phyloP scores from a whole-genome alignment of 2,888 invertebrate genomes.

The Epistrophe eligans region DNA sequence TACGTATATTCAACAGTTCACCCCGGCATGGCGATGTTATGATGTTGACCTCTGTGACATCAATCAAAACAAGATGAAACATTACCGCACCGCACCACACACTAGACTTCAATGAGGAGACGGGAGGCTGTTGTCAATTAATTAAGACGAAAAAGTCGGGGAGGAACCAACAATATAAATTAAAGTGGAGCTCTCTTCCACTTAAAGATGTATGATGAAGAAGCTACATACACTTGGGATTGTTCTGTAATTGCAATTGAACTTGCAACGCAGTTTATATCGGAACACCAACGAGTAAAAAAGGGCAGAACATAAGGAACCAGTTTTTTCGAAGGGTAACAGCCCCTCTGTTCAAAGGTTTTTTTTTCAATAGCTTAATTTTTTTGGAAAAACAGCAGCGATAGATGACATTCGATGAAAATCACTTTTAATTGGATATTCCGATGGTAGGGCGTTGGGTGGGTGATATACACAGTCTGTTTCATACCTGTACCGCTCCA shows the following conservation, averaged over 20 bases:
- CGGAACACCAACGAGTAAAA: slow-evolving; percentile 11
- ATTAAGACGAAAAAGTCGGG: slow-evolving; percentile 24
- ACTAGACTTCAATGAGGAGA: slow-evolving; percentile 27
- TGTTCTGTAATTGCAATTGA: slow-evolving; percentile 50
- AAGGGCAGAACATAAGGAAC: slow-evolving; percentile 45
- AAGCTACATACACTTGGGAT: slow-evolving; percentile 30
- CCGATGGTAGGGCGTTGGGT: slow-evolving; percentile 28
- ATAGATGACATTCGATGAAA: slow-evolving; percentile 18
- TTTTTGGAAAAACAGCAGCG: background rate
- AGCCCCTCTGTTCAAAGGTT: background rate
- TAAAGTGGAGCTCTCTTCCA: slow-evolving; percentile 20
- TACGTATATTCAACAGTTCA: slow-evolving; percentile 61
- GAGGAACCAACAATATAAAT: slow-evolving; percentile 13
- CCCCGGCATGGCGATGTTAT: slow-evolving; percentile 20
- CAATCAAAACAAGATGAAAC: slow-evolving; percentile 54
- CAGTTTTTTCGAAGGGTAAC: slow-evolving; percentile 49
- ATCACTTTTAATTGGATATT: background rate
- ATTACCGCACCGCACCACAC: slow-evolving; percentile 9
- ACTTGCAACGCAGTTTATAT: slow-evolving; percentile 18
- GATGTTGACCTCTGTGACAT: slow-evolving; percentile 60
- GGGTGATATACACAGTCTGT: slow-evolving; percentile 62
- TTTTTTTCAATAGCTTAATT: background rate
- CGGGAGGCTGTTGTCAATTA: slow-evolving; percentile 29
- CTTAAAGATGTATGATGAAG: slow-evolving; percentile 18
- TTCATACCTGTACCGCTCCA: slow-evolving; percentile 23